Evolutionary conservation across 2,888 invertebrate species (phyloP).

Genomic region (Fragum whitleyi): DNA sequence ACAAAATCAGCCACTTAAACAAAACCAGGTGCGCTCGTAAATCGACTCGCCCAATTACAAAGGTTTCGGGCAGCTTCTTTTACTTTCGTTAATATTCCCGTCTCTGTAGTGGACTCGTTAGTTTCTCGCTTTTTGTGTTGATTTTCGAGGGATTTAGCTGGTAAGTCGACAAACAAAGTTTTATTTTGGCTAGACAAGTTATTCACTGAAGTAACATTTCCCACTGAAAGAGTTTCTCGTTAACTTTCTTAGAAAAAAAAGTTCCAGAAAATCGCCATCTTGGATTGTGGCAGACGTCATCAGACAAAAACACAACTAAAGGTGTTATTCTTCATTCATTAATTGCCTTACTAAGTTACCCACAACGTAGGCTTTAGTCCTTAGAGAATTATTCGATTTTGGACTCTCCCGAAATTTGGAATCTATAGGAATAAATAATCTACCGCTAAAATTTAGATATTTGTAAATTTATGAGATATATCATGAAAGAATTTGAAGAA

Average conservation of each 20-base stretch:
- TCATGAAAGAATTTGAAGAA: no score
- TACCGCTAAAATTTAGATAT: no score
- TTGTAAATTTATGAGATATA: no score
- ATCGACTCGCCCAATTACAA: slow-evolving; percentile 20
- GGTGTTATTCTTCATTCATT: no score
- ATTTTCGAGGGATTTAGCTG: slow-evolving; percentile 15
- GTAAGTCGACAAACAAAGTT: neutral
- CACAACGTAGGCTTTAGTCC: no score
- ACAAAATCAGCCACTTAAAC: neutral
- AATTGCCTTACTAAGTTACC: no score
- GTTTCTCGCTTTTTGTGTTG: slow-evolving; percentile 14
- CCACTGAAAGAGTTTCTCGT: neutral
- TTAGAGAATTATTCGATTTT: no score
- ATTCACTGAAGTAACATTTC: neutral
- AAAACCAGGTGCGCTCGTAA: slow-evolving; percentile 5
- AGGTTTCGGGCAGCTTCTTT: slow-evolving; percentile 20
- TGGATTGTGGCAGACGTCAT: slow-evolving; percentile 17
- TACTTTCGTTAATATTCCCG: slow-evolving; percentile 5
- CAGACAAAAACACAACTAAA: no score
- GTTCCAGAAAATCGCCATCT: slow-evolving; percentile 23
- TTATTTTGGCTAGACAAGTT: neutral
- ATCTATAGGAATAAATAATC: no score
- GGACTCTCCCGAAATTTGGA: no score
- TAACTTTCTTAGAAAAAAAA: neutral
- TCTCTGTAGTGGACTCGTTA: slow-evolving; percentile 13